Percentiles rank a stretch among this genome's conserved stretches.
Conservation (phyloP, 2,888 invertebrate species). For the Hemicrepidius hirtus region DNA sequence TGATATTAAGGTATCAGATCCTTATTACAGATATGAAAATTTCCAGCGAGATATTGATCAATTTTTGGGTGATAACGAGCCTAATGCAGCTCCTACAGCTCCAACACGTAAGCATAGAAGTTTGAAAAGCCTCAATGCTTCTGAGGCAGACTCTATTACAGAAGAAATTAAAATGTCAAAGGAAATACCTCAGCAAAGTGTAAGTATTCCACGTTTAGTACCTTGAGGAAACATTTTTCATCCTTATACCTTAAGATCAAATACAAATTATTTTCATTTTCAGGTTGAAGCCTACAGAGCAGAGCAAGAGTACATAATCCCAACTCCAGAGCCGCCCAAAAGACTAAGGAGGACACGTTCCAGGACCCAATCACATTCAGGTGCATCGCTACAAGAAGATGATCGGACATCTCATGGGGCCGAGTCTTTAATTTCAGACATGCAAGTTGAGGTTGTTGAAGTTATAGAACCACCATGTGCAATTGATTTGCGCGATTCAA, state of each 20-base stretch:
- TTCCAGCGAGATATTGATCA: constrained; percentile 41
- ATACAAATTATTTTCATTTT: constrained; percentile 60
- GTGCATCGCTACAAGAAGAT: constrained; percentile 73
- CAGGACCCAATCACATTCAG: constrained; percentile 75
- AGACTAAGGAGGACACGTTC: constrained; percentile 76
- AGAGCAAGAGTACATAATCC: constrained; percentile 80
- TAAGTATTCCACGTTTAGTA: constrained; percentile 54
- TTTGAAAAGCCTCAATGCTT: constrained; percentile 67
- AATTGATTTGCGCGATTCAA: constrained; percentile 68
- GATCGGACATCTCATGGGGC: constrained; percentile 76
- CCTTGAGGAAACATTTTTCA: no score
- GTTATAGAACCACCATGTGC: constrained; percentile 66
- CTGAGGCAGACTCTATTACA: constrained; percentile 67
- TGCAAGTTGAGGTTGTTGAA: constrained; percentile 62
- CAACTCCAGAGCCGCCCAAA: constrained; percentile 73
- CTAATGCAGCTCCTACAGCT: constrained; percentile 63
- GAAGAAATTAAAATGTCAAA: constrained; percentile 18
- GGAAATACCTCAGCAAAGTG: constrained; percentile 55
- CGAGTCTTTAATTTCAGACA: constrained; percentile 75
- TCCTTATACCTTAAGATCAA: no score
- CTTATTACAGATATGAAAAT: constrained; percentile 62
- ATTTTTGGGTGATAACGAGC: constrained; percentile 37
- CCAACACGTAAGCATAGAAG: constrained; percentile 69
- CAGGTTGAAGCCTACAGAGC: constrained; percentile 80
- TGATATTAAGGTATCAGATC: constrained; percentile 69